Percentiles rank a stretch among this genome's conserved stretches.
phyloP scores from a whole-genome alignment of 2,113 vertebrate species.

The Baryphthengus martii region DNA sequence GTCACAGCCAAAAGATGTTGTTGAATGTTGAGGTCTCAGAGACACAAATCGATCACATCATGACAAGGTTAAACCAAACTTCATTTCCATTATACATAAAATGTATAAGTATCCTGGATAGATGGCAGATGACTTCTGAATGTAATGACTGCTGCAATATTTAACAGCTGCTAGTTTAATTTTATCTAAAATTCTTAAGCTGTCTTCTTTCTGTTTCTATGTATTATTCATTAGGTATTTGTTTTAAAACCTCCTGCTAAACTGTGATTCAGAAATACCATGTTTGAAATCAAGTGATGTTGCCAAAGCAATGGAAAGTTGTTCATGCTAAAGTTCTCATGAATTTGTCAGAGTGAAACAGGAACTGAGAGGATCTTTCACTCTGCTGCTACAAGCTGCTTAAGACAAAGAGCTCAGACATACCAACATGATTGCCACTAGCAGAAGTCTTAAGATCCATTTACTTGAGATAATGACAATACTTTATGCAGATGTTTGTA shows the following conservation, averaged over 20 bases:
- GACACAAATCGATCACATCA: background rate
- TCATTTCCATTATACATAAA: conserved; percentile 9
- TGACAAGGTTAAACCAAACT: background rate
- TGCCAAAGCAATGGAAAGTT: background rate
- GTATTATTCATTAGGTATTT: background rate
- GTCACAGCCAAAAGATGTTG: background rate
- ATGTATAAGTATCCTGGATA: background rate
- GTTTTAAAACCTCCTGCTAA: background rate
- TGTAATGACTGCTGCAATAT: conserved; percentile 10
- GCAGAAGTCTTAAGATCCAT: background rate
- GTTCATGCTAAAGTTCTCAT: background rate
- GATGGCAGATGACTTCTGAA: background rate
- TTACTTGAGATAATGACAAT: background rate
- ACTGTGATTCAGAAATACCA: background rate
- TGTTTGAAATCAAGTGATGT: background rate
- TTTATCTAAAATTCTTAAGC: background rate
- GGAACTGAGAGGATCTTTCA: background rate
- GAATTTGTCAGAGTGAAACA: background rate
- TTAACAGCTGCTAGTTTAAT: conserved; percentile 23
- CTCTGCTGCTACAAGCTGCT: background rate
- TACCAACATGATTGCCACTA: background rate
- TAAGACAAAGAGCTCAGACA: background rate
- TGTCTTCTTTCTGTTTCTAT: background rate
- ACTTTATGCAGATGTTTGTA: background rate
- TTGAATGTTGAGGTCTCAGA: background rate